Base-by-base conservation (phyloP, 2,113 vertebrate genomes). In the Glaucomys volans region DNA sequence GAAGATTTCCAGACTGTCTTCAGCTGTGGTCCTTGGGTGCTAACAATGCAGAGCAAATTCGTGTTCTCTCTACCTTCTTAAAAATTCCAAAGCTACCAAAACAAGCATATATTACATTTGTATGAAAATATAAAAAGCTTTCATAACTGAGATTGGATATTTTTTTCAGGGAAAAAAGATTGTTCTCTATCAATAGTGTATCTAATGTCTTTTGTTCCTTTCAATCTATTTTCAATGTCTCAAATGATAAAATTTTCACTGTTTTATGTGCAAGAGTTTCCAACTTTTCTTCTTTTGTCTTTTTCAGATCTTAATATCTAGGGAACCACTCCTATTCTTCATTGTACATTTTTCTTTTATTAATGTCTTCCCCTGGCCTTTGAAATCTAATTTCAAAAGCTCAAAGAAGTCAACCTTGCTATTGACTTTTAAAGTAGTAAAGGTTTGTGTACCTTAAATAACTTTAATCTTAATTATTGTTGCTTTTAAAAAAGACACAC, bases 301-400 rank as follows among this genome's bases (percentile, higher is more conserved):
- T 40, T 95, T 94, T 47, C 71, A 62, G 35, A 93, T 86, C 5
- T 40, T 50, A 83, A 37, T 72, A 96, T 69, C 6, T 32, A 80
- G 57, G 50, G 54, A 95, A 87, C 7, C 22, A 91, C 86, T 94
- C 66, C 9, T 81, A 75, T 44, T 87, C 66, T 87, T 87, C 69
- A 84, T 32, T 44, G 26, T 79, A 81, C 42, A 54, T 66, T 95
- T 94, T 94, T 97, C 32, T 96, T 97, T 95, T 90, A 93, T 90
- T 97, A 95, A 92, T 95, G 44, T 92, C 74, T 95, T 91, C 44
- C 82, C 50, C 9, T 87, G 91, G 69, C 57, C 74, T 95, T 96
- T 95, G 87, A 97, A 96, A 97, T 83, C 24, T 83, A 91, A 97
- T 97, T 97, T 93, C 75, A 87, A 90, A 93, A 96, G 64, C 90